Percentiles rank a stretch among this genome's conserved stretches.
phyloP scores from a whole-genome alignment of 2,113 vertebrate genomes.

The Semnornis frantzii region DNA sequence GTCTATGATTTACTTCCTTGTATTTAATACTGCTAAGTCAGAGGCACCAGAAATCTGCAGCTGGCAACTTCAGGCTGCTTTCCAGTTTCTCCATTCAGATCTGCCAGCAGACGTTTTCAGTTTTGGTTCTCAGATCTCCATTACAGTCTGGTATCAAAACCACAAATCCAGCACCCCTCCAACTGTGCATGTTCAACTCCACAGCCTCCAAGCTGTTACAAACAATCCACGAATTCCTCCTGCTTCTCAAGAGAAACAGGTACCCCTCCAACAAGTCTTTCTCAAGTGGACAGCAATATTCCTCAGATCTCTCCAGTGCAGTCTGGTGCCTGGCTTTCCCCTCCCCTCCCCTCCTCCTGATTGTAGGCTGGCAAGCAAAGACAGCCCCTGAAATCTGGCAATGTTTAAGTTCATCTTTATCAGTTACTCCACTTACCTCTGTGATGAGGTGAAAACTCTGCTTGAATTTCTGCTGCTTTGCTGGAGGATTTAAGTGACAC shows the following conservation, averaged over 20 bases:
- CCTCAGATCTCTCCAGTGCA: not conserved
- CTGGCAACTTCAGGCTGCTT: constrained; percentile 55
- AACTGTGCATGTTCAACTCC: not conserved
- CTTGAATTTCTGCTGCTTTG: not conserved
- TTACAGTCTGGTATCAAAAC: constrained; percentile 28
- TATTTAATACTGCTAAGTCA: constrained; percentile 16
- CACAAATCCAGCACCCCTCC: not conserved
- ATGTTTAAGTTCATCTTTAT: not conserved
- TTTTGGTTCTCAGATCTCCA: constrained; percentile 65
- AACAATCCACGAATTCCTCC: not conserved
- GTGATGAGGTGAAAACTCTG: not conserved
- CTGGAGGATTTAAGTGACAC: not conserved
- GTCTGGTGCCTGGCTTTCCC: not conserved
- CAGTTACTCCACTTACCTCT: constrained; percentile 23
- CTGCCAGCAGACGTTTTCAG: constrained; percentile 56
- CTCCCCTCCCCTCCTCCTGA: not conserved
- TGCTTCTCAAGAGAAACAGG: not conserved
- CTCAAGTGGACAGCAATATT: not conserved
- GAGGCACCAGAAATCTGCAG: constrained; percentile 40
- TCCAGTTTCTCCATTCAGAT: constrained; percentile 25
- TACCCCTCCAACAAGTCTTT: not conserved
- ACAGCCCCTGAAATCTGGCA: not conserved
- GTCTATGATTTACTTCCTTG: not conserved
- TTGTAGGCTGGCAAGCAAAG: not conserved
- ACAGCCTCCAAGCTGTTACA: constrained; percentile 9